Conservation (phyloP, 2,797 vertebrate species). For the Sebastes vulpes region DNA sequence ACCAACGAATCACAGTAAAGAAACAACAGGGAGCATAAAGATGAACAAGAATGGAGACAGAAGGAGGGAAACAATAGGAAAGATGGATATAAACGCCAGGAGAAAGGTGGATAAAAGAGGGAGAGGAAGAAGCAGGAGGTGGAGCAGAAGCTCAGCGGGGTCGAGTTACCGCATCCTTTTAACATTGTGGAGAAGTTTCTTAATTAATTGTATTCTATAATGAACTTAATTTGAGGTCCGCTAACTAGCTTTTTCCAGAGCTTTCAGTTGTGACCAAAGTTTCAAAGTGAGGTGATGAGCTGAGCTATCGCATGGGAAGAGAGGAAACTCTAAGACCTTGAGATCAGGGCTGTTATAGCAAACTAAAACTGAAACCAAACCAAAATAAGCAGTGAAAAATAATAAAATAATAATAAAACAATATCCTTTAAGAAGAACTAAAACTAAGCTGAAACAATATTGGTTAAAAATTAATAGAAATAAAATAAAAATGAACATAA, state of each 20-base stretch:
- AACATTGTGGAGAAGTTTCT: background rate
- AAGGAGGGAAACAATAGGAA: background rate
- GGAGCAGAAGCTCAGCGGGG: background rate
- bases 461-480: too few relatives aligned
- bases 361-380: too few relatives aligned
- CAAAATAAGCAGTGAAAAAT: too few relatives aligned
- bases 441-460: too few relatives aligned
- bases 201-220: background rate
- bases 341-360: too few relatives aligned
- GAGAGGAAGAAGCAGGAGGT: background rate
- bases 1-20: slow-evolving; percentile 33
- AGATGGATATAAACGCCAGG: background rate
- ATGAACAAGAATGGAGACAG: background rate
- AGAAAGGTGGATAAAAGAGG: background rate
- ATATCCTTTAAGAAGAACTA: too few relatives aligned
- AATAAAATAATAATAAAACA: too few relatives aligned
- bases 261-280: background rate
- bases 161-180: background rate
- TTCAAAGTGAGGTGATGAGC: background rate
- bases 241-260: background rate
- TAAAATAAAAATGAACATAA: too few relatives aligned
- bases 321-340: background rate
- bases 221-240: background rate
- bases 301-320: background rate
- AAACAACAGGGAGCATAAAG: slow-evolving; percentile 30